Evolutionary conservation across 1,140 invertebrate species (phyloP).

Genomic region (Musca vetustissima): DNA sequence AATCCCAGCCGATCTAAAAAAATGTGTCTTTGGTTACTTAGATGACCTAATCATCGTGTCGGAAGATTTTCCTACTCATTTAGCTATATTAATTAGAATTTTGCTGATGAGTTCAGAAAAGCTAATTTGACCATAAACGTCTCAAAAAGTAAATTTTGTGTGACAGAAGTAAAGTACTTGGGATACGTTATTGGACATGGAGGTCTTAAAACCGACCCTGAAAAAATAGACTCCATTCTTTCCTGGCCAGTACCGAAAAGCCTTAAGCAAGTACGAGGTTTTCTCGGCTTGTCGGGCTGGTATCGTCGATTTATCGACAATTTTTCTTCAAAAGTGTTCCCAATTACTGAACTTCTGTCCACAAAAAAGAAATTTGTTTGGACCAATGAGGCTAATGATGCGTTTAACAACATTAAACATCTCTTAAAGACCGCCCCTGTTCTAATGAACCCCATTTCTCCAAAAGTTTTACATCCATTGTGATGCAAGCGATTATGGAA

Average conservation of each 20-base stretch:
- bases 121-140: not conserved
- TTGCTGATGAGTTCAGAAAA: not conserved
- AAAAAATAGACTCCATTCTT: not conserved
- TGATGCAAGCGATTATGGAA: slow-evolving; percentile 12
- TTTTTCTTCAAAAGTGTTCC: not conserved
- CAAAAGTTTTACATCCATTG: slow-evolving; percentile 1
- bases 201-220: not conserved
- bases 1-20: not conserved
- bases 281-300: not conserved
- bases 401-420: not conserved
- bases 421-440: not conserved
- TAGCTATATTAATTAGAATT: not conserved
- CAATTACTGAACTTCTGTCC: slow-evolving; percentile 1
- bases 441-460: not conserved
- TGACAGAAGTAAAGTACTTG: not conserved
- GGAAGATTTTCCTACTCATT: not conserved
- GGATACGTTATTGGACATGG: too few relatives aligned
- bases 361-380: slow-evolving; percentile 5
- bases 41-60: not conserved
- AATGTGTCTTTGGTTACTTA: not conserved
- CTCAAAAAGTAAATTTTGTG: not conserved
- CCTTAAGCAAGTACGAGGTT: not conserved
- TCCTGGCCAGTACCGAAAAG: not conserved
- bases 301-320: not conserved
- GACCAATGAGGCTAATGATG: not conserved